Evolutionary conservation across 2,888 invertebrate species (phyloP), one percentile per base, ranked within the genome.

Genomic region (Heteropelma amictum): DNA sequence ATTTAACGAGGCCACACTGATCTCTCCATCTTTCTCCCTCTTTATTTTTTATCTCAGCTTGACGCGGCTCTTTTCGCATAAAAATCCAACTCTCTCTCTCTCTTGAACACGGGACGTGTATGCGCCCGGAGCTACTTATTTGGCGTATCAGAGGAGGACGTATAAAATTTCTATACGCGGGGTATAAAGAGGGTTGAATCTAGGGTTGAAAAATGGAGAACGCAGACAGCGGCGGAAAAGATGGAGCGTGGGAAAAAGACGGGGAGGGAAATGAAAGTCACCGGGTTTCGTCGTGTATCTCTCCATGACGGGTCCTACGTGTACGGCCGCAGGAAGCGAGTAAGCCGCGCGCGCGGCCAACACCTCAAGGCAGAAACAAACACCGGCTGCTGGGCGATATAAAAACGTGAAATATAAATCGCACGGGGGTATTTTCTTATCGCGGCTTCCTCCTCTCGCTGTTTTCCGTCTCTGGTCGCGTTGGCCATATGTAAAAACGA

Each of bases 331-430:
- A 28, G 40, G 51, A 63, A 60, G 73, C 75, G 80, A 70, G 71
- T 67, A 76, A 80, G 81, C 83, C 79, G 28, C n/a, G n/a, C n/a
- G n/a, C n/a, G n/a, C 17, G 80, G 84, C 86, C 85, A 85, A 85
- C 86, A 87, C 87, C 86, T 87, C 84, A 86, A 87, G 87, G 87
- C 87, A 86, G n/a, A n/a, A n/a, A n/a, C 79, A 80, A 82, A 82
- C 81, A 64, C 61, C 61, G 64, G 80, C n/a, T n/a, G 80, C 78
- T 69, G 68, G 61, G 76, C 71, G 49, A 70, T 81, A 87, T 86
- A 87, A 87, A 87, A 87, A 86, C 80, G 82, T 85, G 82, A 87
- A 87, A 86, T 87, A 87, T 87, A 82, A 80, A 75, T 75, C 75
- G 75, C 56, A 45, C 78, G 79, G 82, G 69, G 65, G 81, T 80